phyloP scores from a whole-genome alignment of 1,140 invertebrate genomes.

The Akabosia matsudoensis region DNA sequence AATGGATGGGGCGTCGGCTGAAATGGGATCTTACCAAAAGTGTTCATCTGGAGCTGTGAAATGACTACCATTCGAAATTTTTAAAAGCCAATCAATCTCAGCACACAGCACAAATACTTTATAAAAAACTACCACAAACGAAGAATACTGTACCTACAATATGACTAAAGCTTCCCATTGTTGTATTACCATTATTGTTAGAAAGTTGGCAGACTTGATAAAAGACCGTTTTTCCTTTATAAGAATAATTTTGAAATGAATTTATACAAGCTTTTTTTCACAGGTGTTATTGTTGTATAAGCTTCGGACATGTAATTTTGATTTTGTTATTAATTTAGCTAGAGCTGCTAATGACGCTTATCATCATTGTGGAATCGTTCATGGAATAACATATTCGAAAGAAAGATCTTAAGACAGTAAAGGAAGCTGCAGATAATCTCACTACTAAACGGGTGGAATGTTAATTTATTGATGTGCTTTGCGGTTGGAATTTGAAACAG shows the following conservation, averaged over 20 bases:
- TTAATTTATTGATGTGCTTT: no score
- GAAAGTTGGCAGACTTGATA: no score
- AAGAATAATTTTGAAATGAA: no score
- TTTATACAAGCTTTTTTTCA: neutral
- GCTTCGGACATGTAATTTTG: neutral
- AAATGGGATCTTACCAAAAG: constrained; percentile 23
- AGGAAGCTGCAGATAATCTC: no score
- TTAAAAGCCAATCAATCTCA: neutral
- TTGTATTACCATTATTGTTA: neutral
- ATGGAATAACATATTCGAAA: no score
- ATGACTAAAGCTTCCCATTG: no score
- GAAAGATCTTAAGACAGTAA: no score
- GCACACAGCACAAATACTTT: neutral
- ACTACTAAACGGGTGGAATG: no score
- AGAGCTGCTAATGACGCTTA: constrained; percentile 4
- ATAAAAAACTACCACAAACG: neutral
- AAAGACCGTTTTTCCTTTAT: constrained; percentile 10
- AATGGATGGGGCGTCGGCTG: neutral
- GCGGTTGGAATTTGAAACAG: no score
- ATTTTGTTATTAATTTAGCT: neutral
- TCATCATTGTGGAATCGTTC: no score
- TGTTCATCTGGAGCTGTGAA: constrained; percentile 17
- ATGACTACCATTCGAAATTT: neutral
- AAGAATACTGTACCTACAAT: neutral
- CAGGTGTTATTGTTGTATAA: neutral